These are phyloP conservation scores for Seriola dumerili DNA, from an alignment of 2,113 vertebrate genomes.

Conservation along the genomic window DNA sequence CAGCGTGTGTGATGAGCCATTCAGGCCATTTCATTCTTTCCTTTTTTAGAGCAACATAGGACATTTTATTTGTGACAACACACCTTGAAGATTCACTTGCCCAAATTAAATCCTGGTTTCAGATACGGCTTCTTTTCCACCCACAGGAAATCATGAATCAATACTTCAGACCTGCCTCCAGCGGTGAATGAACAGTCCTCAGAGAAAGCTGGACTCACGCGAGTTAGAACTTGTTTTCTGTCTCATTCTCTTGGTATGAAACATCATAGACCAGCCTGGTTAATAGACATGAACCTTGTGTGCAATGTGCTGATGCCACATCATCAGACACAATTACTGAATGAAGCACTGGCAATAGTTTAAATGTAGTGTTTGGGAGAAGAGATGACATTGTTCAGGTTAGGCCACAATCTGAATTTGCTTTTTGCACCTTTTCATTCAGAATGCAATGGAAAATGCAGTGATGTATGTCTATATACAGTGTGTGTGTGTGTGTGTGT, in stretches of 20 bases:
- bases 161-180: slow-evolving; percentile 22
- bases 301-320: neutral
- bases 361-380: too few species aligned
- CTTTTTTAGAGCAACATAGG: neutral
- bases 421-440: neutral
- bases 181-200: slow-evolving; percentile 8
- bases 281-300: neutral
- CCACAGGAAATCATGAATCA: slow-evolving; percentile 36
- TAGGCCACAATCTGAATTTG: neutral
- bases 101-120: slow-evolving; percentile 41
- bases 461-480: neutral
- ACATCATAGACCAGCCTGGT: neutral
- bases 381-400: neutral
- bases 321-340: neutral
- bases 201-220: slow-evolving; percentile 21
- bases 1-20: neutral
- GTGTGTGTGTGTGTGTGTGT: neutral
- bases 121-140: slow-evolving; percentile 17
- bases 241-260: neutral
- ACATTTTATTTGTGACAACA: slow-evolving; percentile 4
- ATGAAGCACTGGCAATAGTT: neutral
- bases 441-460: neutral
- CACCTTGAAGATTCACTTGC: slow-evolving; percentile 23
- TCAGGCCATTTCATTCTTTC: neutral
- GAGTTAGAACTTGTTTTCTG: neutral